Conservation (phyloP, 2,888 invertebrate species). For the Drosophila paramelanica region DNA sequence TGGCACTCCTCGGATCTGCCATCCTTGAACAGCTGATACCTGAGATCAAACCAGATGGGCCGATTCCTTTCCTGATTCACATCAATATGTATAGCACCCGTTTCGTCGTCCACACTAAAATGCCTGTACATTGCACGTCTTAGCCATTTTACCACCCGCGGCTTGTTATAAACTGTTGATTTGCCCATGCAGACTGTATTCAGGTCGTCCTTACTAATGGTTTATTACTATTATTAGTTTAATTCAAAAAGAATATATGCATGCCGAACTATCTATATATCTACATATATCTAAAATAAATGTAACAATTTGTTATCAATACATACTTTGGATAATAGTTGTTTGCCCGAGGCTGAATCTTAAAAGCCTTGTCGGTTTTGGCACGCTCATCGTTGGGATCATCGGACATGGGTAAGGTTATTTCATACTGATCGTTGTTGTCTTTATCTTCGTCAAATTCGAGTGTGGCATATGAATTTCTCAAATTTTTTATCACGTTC, state of each 20-base stretch:
- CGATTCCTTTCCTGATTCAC: not conserved
- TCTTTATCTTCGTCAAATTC: not conserved
- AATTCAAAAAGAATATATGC: too few species aligned
- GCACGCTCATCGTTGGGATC: not conserved
- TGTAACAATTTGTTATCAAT: not conserved
- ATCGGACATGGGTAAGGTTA: not conserved
- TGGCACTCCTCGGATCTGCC: constrained; percentile 38
- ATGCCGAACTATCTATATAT: too few species aligned
- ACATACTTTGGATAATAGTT: constrained; percentile 1
- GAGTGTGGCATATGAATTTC: not conserved
- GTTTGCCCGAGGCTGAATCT: not conserved
- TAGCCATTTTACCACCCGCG: constrained; percentile 10
- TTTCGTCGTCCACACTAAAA: not conserved
- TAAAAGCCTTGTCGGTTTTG: not conserved
- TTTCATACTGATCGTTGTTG: not conserved
- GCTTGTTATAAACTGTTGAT: constrained; percentile 35
- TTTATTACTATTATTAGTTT: too few species aligned
- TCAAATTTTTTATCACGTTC: not conserved
- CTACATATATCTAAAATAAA: too few species aligned
- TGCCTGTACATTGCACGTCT: constrained; percentile 5
- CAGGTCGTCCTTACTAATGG: not conserved
- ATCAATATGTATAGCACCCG: too few species aligned
- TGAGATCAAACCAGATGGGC: constrained; percentile 16
- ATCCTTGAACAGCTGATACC: constrained; percentile 1
- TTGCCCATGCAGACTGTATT: constrained; percentile 3